Evolutionary conservation across 2,888 invertebrate species (phyloP), one percentile per base, ranked within the genome.

Genomic region (Blastobasis lacticolella): DNA sequence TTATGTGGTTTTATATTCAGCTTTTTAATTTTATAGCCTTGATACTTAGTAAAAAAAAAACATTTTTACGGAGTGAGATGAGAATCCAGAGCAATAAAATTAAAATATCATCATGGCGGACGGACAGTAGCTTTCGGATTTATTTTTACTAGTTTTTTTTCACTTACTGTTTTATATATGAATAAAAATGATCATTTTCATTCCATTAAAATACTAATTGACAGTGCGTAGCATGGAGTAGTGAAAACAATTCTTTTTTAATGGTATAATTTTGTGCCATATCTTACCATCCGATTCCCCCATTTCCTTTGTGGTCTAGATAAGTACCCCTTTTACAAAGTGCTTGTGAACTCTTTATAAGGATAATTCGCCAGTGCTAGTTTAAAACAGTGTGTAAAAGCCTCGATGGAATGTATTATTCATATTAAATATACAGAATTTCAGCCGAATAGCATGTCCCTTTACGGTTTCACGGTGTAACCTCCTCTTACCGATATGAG

Each of bases 231-330:
- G 23, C 36, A 42, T 46, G 48, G 43, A 46, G 37, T 45, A 48
- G 36, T 45, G 6, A 50, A 42, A 37, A 38, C n/a, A 23, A 23
- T 23, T 23, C 23, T 23, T 23, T 23, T 23, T 23, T 23, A 23
- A 23, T 23, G 23, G 23, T 23, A 23, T 23, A 45, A 53, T 37
- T 59, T 63, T 61, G 71, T 72, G 73, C 74, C 78, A 73, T 78
- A 76, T 73, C 69, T 73, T 63, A 68, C 64, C 68, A 64, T 64
- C 62, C 68, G 65, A 64, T 71, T 71, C 72, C 64, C 71, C 74
- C 75, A 71, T 81, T 85, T 87, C 81, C 87, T 88, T 88, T 88
- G 87, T 87, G 86, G 81, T 81, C 77, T 75, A 75, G 71, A 64
- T 81, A 23, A 23, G 23, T 23, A 73, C 58, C 64, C 64, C 69